Evolutionary conservation across 2,888 invertebrate species (phyloP).

Genomic region (Beris chalybata): DNA sequence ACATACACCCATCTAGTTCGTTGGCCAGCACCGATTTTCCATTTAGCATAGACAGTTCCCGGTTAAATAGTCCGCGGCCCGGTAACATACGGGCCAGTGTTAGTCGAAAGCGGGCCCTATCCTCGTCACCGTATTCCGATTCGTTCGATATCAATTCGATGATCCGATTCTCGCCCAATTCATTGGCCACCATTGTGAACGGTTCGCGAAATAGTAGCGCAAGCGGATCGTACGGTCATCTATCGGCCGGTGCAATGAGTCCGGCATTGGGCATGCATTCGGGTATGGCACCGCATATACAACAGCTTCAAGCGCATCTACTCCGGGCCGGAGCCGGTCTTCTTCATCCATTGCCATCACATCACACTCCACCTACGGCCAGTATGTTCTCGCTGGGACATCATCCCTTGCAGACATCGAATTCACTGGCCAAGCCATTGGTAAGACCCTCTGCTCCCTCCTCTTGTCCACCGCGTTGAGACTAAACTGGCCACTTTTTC

Average conservation of each 20-base stretch:
- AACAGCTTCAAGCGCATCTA: conserved; percentile 79
- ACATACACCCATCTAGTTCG: conserved; percentile 64
- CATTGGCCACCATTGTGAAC: conserved; percentile 77
- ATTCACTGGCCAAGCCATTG: conserved; percentile 29
- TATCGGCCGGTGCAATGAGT: conserved; percentile 91
- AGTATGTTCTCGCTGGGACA: conserved; percentile 52
- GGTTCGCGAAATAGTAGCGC: conserved; percentile 86
- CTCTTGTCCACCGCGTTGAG: background rate
- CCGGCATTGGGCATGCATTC: conserved; percentile 68
- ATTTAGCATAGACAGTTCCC: conserved; percentile 83
- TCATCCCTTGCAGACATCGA: conserved; percentile 43
- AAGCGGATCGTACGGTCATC: conserved; percentile 95
- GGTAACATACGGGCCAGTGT: conserved; percentile 61
- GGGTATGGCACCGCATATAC: conserved; percentile 65
- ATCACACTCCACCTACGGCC: conserved; percentile 46
- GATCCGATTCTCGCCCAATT: conserved; percentile 93
- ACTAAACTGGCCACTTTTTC: background rate
- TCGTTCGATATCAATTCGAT: conserved; percentile 94
- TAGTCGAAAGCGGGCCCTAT: conserved; percentile 87
- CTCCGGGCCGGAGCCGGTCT: conserved; percentile 61
- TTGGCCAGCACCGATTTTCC: conserved; percentile 86
- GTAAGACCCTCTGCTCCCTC: conserved; percentile 32
- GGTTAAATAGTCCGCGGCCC: conserved; percentile 70
- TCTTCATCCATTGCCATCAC: conserved; percentile 51
- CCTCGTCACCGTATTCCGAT: conserved; percentile 93